Conservation (phyloP, 1,140 invertebrate species). For the Chironomus striatipennis region DNA sequence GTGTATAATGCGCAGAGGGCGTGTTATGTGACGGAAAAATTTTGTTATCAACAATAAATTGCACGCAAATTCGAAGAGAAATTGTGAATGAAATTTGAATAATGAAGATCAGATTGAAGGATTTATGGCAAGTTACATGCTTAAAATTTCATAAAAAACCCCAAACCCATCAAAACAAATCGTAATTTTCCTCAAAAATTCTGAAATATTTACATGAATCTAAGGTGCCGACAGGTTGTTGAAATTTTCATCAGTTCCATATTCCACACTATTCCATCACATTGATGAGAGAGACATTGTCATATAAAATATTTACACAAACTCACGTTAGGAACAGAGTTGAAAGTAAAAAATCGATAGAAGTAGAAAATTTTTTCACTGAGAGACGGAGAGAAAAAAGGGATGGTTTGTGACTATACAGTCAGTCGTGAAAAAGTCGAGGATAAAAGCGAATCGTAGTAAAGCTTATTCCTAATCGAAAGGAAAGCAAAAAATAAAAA, state of each 20-base stretch:
- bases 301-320: neutral
- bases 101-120: too few relatives aligned
- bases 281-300: neutral
- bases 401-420: constrained; percentile 16
- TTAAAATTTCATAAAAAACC: too few relatives aligned
- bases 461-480: neutral
- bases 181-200: too few relatives aligned
- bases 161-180: too few relatives aligned
- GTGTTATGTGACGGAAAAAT: neutral
- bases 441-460: constrained; percentile 4
- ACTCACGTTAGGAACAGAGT: neutral
- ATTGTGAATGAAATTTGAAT: neutral
- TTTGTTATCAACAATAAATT: neutral
- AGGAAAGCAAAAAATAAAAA: too few relatives aligned
- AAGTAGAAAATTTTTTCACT: neutral
- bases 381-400: constrained; percentile 4
- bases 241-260: neutral
- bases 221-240: constrained; percentile 19
- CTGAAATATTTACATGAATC: neutral
- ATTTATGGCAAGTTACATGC: too few relatives aligned
- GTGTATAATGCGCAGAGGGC: neutral
- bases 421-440: constrained; percentile 18
- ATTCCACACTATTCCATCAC: neutral
- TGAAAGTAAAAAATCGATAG: constrained; percentile 23
- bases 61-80: neutral